A percentile compares a stretch with the other conserved stretches of the same genome.
phyloP scores from a whole-genome alignment of 2,888 invertebrate species.

The Adelphocoris suturalis region DNA sequence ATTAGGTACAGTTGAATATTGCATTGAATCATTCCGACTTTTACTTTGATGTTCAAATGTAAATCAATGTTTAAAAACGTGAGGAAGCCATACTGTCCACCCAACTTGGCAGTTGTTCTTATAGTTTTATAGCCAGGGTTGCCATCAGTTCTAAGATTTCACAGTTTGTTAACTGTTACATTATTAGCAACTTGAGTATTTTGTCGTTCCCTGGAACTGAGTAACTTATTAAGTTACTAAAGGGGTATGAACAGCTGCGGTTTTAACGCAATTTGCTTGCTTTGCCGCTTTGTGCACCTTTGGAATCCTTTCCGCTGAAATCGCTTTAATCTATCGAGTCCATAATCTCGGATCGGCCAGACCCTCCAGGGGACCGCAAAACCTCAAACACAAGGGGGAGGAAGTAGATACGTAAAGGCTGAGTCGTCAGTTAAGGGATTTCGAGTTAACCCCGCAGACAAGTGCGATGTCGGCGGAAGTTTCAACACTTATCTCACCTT shows the following conservation, averaged over 20 bases:
- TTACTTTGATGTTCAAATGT: no score
- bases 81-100: no score
- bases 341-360: not conserved
- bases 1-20: no score
- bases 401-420: not conserved
- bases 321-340: slow-evolving; percentile 16
- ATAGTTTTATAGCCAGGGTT: no score
- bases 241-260: not conserved
- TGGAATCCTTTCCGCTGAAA: slow-evolving; percentile 2
- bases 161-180: no score
- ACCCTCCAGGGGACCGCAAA: not conserved
- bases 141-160: no score
- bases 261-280: not conserved
- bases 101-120: no score
- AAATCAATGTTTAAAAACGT: no score
- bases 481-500: slow-evolving; percentile 55
- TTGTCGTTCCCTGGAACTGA: no score
- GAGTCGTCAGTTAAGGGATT: slow-evolving; percentile 10
- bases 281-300: not conserved
- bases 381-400: not conserved
- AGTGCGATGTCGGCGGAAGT: not conserved
- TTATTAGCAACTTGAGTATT: no score
- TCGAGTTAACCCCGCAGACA: slow-evolving; percentile 17
- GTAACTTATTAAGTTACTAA: not conserved
- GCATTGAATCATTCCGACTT: no score